These are phyloP conservation scores for Acanthurus lineatus DNA, from an alignment of 2,797 vertebrate genomes.

Conservation along the genomic window DNA sequence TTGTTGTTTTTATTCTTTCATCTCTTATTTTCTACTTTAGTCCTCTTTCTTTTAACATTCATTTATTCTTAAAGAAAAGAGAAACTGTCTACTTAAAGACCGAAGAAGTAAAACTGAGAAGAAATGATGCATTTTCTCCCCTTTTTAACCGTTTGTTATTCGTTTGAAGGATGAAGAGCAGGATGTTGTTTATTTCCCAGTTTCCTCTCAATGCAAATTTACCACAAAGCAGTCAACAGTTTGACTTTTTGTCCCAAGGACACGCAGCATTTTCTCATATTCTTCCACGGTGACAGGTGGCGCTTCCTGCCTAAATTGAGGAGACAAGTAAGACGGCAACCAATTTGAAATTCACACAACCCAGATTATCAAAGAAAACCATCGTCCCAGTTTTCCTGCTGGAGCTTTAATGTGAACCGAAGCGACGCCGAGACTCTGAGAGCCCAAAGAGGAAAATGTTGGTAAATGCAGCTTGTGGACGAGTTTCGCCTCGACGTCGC, in stretches of 20 bases:
- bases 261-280: constrained; percentile 19
- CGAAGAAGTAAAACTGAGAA: neutral
- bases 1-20: neutral
- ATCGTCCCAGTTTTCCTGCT: constrained; percentile 16
- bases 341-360: constrained; percentile 41
- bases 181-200: constrained; percentile 19
- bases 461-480: constrained; percentile 5
- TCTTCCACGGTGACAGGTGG: constrained; percentile 41
- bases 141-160: constrained; percentile 8
- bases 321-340: constrained; percentile 18
- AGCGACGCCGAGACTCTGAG: neutral
- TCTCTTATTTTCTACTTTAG: neutral
- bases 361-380: constrained; percentile 47
- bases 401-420: constrained; percentile 7
- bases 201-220: constrained; percentile 16
- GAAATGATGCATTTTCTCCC: neutral
- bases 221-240: constrained; percentile 14
- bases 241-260: constrained; percentile 48
- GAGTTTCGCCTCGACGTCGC: neutral
- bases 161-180: neutral
- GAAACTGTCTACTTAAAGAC: neutral
- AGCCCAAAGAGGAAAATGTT: constrained; percentile 21
- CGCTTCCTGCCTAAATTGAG: constrained; percentile 31
- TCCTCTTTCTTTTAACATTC: neutral
- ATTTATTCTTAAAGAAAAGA: neutral